These are phyloP conservation scores for Desmodus rotundus DNA, from an alignment of 2,113 vertebrate species.

Conservation along the genomic window DNA sequence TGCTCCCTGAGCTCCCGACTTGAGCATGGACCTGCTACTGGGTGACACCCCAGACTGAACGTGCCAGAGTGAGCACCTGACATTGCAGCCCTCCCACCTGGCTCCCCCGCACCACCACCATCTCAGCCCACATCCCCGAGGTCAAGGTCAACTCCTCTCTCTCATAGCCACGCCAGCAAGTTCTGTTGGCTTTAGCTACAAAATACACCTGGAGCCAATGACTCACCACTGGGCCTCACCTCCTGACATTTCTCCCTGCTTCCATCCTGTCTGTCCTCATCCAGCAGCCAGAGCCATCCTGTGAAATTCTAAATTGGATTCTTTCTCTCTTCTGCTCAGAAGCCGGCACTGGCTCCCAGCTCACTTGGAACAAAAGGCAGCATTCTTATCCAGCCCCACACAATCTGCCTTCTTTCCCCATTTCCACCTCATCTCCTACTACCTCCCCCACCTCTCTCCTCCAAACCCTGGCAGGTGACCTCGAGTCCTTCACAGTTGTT, in stretches of 20 bases:
- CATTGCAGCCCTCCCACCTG: rapidly evolving
- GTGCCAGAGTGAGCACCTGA: neutral
- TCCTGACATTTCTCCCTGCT: neutral
- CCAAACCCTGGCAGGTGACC: neutral
- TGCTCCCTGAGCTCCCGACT: rapidly evolving
- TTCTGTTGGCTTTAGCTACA: neutral
- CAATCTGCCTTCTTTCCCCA: neutral
- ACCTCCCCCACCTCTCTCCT: neutral
- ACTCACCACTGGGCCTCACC: neutral
- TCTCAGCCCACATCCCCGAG: neutral
- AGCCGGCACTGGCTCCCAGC: neutral
- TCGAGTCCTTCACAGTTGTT: neutral
- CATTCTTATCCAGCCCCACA: neutral
- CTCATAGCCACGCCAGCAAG: neutral
- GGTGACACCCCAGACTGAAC: too few relatives aligned
- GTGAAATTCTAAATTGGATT: neutral
- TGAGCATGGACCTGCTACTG: too few relatives aligned
- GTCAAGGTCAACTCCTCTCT: neutral
- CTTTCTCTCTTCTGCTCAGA: neutral
- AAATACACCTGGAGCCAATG: neutral
- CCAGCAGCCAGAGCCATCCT: neutral
- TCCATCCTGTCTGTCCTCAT: neutral
- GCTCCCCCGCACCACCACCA: neutral
- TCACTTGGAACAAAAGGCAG: neutral
- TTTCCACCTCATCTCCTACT: neutral